Conservation (phyloP, 2,888 invertebrate species). For the Isotomurus palustris region DNA sequence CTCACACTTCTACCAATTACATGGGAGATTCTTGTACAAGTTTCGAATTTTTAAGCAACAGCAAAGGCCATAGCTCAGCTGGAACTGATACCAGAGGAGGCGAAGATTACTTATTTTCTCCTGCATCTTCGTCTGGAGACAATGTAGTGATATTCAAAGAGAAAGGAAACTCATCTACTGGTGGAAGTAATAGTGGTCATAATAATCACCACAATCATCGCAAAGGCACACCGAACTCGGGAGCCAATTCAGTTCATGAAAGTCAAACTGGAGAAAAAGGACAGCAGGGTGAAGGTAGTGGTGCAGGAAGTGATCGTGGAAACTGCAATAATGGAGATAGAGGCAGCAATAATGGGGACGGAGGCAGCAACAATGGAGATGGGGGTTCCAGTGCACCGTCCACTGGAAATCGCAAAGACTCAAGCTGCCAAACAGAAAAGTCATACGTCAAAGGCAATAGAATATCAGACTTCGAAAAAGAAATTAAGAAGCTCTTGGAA, state of each 20-base stretch:
- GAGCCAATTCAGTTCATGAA: no score
- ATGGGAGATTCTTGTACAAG: constrained; percentile 35
- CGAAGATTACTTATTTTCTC: no score
- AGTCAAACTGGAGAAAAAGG: no score
- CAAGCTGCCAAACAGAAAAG: constrained; percentile 45
- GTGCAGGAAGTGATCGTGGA: neutral
- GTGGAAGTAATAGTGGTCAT: neutral
- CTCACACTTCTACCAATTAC: constrained; percentile 20
- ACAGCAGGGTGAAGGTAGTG: no score
- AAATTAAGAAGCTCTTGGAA: constrained; percentile 71
- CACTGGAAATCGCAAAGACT: constrained; percentile 43
- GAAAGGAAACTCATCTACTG: neutral
- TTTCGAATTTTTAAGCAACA: constrained; percentile 29
- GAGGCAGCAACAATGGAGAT: constrained; percentile 13
- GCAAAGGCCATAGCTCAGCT: no score
- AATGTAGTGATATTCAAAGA: no score
- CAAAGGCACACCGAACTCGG: no score
- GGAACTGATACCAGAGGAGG: no score
- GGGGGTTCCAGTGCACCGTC: constrained; percentile 42
- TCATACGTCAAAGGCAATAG: constrained; percentile 44
- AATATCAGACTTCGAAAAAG: constrained; percentile 65
- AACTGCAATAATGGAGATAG: neutral
- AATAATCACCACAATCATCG: neutral
- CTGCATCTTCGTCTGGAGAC: no score
- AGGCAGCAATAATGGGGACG: neutral